Percentiles rank a stretch among this genome's conserved stretches.
phyloP scores from a whole-genome alignment of 2,113 vertebrate genomes.

The Pseudonaja textilis region DNA sequence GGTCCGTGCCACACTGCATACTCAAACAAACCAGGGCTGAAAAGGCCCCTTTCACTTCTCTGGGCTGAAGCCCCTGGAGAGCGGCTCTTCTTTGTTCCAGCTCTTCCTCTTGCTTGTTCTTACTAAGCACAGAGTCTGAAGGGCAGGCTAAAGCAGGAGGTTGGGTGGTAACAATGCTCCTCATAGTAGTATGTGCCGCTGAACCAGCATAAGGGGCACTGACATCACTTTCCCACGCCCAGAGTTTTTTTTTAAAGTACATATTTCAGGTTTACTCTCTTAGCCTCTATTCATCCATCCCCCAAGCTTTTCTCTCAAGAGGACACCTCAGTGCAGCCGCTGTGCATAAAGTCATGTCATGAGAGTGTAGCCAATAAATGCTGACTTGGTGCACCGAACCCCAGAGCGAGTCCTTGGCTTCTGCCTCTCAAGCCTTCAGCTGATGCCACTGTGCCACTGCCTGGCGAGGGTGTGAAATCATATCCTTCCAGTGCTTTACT shows the following conservation, averaged over 20 bases:
- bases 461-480: conserved; percentile 94
- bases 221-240: conserved; percentile 37
- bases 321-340: conserved; percentile 64
- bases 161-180: conserved; percentile 49
- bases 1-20: neutral
- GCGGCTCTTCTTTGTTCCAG: conserved; percentile 49
- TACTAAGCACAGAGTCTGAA: conserved; percentile 20
- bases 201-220: conserved; percentile 12
- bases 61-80: conserved; percentile 35
- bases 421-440: conserved; percentile 91
- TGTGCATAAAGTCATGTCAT: conserved; percentile 62
- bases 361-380: conserved; percentile 56
- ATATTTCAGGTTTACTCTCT: conserved; percentile 25
- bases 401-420: conserved; percentile 45
- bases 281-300: conserved; percentile 43
- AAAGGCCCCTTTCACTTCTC: conserved; percentile 20
- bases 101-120: neutral
- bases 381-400: conserved; percentile 50
- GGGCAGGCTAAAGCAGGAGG: conserved; percentile 49
- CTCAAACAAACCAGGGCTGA: conserved; percentile 12
- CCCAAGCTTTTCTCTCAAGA: conserved; percentile 44
- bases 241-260: conserved; percentile 45
- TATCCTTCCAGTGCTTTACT: conserved; percentile 99
- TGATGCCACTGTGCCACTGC: conserved; percentile 98
- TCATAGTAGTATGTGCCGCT: neutral